A percentile compares a stretch with the other conserved stretches of the same genome.
Evolutionary conservation across 2,113 vertebrate species (phyloP).

Genomic region (Semnopithecus entellus): DNA sequence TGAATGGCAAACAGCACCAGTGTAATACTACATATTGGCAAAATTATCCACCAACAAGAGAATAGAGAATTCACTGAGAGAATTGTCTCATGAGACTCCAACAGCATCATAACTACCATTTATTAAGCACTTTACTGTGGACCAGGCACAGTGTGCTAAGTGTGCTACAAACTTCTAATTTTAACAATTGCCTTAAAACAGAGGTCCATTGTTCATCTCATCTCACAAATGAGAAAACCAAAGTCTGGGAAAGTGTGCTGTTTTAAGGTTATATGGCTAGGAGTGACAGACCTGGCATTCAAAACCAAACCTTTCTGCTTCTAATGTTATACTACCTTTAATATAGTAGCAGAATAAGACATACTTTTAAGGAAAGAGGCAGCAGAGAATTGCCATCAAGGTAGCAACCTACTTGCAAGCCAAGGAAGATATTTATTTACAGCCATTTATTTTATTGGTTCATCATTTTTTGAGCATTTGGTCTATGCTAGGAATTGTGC

Average conservation of each 20-base stretch:
- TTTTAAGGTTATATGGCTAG: not conserved
- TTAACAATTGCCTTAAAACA: not conserved
- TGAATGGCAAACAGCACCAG: not conserved
- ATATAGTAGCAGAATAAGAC: not conserved
- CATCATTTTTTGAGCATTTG: slow-evolving; percentile 27
- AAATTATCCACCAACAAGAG: not conserved
- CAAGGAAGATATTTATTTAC: not conserved
- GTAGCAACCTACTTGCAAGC: not conserved
- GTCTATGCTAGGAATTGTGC: not conserved
- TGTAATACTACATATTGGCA: not conserved
- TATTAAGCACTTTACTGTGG: not conserved
- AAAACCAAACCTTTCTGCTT: not conserved
- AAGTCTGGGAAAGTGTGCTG: not conserved
- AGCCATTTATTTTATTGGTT: not conserved
- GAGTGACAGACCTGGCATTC: not conserved
- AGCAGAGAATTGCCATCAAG: not conserved
- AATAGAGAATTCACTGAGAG: not conserved
- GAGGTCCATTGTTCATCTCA: not conserved
- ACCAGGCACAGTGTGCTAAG: not conserved
- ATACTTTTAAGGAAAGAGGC: not conserved
- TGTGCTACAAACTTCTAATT: not conserved
- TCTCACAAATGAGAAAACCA: slow-evolving; percentile 23
- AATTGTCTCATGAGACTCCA: not conserved
- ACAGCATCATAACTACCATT: not conserved
- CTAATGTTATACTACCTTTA: not conserved